Conservation (phyloP, 2,888 invertebrate genomes). For the Epirrhoe alternata region DNA sequence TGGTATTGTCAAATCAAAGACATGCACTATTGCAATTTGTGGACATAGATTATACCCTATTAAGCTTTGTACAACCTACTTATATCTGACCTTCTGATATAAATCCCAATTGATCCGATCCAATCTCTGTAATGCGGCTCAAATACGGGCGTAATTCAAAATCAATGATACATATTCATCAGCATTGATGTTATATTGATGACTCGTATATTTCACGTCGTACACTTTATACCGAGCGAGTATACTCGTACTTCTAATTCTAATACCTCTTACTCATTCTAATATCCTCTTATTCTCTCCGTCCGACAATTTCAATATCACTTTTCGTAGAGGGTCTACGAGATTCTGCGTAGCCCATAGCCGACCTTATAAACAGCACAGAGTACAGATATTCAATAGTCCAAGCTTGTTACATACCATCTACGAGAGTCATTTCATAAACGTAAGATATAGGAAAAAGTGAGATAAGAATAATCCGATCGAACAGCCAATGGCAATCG, state of each 20-base stretch:
- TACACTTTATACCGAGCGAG: no score
- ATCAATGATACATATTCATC: no score
- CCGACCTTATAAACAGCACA: not conserved
- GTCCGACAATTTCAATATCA: not conserved
- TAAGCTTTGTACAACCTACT: no score
- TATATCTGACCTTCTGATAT: not conserved
- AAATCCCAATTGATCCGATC: not conserved
- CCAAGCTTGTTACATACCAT: not conserved
- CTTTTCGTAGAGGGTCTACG: conserved; percentile 3
- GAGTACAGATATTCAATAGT: no score
- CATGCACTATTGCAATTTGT: no score
- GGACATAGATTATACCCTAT: no score
- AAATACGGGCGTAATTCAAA: not conserved
- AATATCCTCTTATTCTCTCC: no score
- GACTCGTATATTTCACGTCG: no score
- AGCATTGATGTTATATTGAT: not conserved
- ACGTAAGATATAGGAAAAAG: not conserved
- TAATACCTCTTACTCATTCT: no score
- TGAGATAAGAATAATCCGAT: no score
- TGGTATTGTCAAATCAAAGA: no score
- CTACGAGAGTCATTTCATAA: not conserved
- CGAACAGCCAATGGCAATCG: not conserved
- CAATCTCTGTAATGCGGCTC: not conserved
- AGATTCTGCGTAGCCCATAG: not conserved
- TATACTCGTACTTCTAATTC: no score